phyloP scores from a whole-genome alignment of 2,797 vertebrate species.

The Danionella dracula region DNA sequence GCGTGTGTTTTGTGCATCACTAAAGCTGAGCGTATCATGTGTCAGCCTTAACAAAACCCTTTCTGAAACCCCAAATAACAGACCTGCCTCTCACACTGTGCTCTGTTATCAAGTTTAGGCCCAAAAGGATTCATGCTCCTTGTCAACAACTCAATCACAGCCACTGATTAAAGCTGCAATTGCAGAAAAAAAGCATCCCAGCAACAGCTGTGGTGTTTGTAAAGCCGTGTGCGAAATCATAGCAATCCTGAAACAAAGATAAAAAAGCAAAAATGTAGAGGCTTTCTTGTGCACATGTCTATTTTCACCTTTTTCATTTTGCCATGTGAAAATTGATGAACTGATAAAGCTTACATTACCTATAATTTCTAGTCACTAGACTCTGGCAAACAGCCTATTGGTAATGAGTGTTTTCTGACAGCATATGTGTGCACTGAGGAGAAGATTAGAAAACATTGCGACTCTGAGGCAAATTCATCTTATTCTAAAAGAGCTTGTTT shows the following conservation, averaged over 20 bases:
- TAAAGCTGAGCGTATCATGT: slow-evolving; percentile 27
- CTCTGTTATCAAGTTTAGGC: slow-evolving; percentile 43
- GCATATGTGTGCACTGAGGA: not conserved
- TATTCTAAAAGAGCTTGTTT: not conserved
- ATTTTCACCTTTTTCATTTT: too few relatives aligned
- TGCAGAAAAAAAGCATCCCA: slow-evolving; percentile 51
- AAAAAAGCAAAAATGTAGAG: not conserved
- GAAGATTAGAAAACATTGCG: not conserved
- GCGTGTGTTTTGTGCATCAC: slow-evolving; percentile 8
- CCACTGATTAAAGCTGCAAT: slow-evolving; percentile 52
- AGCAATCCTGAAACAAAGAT: slow-evolving; percentile 9
- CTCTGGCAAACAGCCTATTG: not conserved
- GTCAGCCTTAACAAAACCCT: slow-evolving; percentile 37
- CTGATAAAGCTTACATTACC: slow-evolving; percentile 4
- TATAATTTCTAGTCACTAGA: not conserved
- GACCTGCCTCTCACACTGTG: slow-evolving; percentile 42
- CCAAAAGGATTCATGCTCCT: slow-evolving; percentile 51
- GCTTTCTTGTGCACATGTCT: too few relatives aligned
- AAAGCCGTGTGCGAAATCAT: not conserved
- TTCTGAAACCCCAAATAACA: slow-evolving; percentile 33
- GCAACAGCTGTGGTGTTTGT: slow-evolving; percentile 41
- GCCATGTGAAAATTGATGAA: not conserved
- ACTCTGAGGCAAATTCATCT: not conserved
- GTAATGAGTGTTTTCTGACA: not conserved
- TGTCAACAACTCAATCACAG: slow-evolving; percentile 50